Conservation (phyloP, 2,797 vertebrate species). For the Schizopygopsis pylzovi region DNA sequence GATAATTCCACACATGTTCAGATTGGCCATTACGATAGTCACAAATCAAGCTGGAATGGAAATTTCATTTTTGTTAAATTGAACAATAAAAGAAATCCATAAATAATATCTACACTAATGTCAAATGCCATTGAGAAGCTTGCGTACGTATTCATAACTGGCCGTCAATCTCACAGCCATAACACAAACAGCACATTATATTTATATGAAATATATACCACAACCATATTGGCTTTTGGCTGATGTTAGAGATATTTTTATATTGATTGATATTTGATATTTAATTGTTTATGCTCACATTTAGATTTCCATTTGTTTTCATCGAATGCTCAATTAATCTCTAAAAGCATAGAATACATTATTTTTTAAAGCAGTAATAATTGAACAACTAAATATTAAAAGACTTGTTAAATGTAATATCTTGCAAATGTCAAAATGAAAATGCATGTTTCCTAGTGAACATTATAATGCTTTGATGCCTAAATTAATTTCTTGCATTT, state of each 20-base stretch:
- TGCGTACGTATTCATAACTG: not conserved
- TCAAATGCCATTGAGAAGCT: not conserved
- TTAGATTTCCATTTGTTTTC: not conserved
- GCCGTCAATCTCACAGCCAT: not conserved
- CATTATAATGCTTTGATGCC: too few species aligned
- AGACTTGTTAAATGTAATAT: not conserved
- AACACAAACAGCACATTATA: not conserved
- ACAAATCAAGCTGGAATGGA: not conserved
- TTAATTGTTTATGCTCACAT: not conserved
- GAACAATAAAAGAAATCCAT: not conserved
- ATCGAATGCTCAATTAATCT: not conserved
- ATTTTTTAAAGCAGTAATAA: not conserved
- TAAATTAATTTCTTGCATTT: too few species aligned
- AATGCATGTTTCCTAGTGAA: too few species aligned
- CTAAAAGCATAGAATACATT: not conserved
- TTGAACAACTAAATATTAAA: too few species aligned
- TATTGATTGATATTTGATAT: not conserved
- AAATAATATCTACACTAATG: not conserved
- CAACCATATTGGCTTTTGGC: not conserved
- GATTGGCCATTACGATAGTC: not conserved
- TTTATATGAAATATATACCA: not conserved
- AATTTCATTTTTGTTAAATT: not conserved
- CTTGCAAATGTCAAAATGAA: too few species aligned
- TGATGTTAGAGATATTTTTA: not conserved
- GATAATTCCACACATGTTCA: conserved; percentile 25